Conservation (phyloP, 2,113 vertebrate genomes). For the Ornithorhynchus anatinus region DNA sequence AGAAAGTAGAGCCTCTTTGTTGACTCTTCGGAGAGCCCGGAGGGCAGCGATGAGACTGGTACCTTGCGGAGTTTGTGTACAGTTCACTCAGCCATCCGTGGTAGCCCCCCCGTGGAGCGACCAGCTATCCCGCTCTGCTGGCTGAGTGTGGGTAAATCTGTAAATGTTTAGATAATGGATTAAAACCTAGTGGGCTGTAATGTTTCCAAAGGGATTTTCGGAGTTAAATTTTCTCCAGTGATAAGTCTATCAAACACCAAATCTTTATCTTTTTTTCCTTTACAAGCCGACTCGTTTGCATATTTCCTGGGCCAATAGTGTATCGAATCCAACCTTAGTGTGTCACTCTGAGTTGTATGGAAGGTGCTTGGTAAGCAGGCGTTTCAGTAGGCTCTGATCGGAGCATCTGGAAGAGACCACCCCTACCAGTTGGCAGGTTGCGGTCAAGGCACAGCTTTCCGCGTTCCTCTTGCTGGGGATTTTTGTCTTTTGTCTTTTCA, state of each 20-base stretch:
- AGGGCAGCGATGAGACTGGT: conserved; percentile 14
- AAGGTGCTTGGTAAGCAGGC: neutral
- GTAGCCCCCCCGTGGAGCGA: neutral
- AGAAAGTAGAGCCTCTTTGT: conserved; percentile 26
- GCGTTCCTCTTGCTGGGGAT: neutral
- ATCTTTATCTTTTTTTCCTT: conserved; percentile 37
- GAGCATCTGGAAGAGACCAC: neutral
- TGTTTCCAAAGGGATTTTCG: conserved; percentile 33
- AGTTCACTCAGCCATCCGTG: conserved; percentile 6
- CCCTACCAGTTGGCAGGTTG: neutral
- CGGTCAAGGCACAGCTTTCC: neutral
- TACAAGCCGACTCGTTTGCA: neutral
- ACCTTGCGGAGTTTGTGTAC: neutral
- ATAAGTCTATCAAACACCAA: conserved; percentile 37
- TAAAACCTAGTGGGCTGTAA: conserved; percentile 38
- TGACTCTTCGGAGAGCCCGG: neutral
- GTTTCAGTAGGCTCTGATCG: no score
- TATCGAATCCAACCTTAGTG: conserved; percentile 23
- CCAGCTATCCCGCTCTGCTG: conserved; percentile 16
- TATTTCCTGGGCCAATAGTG: conserved; percentile 32
- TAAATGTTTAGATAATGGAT: conserved; percentile 53
- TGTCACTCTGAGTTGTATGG: neutral
- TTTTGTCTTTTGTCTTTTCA: neutral
- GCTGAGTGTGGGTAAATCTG: conserved; percentile 25
- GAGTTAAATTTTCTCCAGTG: conserved; percentile 28